Percentiles rank a stretch among this genome's conserved stretches.
Evolutionary conservation across 1,140 invertebrate species (phyloP).

Genomic region (Drosophila trapezifrons): DNA sequence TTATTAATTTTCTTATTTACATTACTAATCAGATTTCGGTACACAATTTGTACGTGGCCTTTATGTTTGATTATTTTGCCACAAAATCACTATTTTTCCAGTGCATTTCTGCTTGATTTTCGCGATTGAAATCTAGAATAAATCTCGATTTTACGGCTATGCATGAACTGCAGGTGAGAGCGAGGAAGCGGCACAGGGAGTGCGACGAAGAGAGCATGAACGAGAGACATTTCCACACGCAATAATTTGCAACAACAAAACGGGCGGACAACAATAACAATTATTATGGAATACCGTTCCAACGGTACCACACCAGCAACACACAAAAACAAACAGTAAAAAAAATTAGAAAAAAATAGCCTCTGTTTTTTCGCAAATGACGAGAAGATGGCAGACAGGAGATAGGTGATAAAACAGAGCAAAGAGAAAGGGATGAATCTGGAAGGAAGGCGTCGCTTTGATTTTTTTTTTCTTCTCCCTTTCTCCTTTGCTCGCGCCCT

Average conservation of each 20-base stretch:
- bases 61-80: background rate
- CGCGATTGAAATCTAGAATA: slow-evolving; percentile 16
- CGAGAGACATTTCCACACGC: slow-evolving; percentile 28
- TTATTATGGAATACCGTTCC: slow-evolving; percentile 51
- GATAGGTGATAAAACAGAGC: slow-evolving; percentile 23
- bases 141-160: slow-evolving; percentile 27
- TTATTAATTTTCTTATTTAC: background rate
- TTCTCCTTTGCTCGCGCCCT: slow-evolving; percentile 19
- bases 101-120: slow-evolving; percentile 1
- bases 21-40: too few species aligned
- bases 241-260: slow-evolving; percentile 54
- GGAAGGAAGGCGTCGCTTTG: slow-evolving; percentile 60
- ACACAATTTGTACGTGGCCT: background rate
- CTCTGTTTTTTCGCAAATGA: slow-evolving; percentile 26
- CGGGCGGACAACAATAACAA: slow-evolving; percentile 39
- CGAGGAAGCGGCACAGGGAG: slow-evolving; percentile 1
- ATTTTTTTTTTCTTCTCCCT: slow-evolving; percentile 38
- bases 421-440: slow-evolving; percentile 43
- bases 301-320: slow-evolving; percentile 27
- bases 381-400: background rate
- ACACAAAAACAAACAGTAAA: slow-evolving; percentile 24
- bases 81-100: background rate
- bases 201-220: slow-evolving; percentile 4
- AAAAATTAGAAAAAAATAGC: slow-evolving; percentile 17
- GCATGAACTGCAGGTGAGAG: slow-evolving; percentile 48